A percentile compares a stretch with the other conserved stretches of the same genome.
These are phyloP conservation scores for Coregonus sp. DNA, from an alignment of 2,797 vertebrate species.

Conservation along the genomic window DNA sequence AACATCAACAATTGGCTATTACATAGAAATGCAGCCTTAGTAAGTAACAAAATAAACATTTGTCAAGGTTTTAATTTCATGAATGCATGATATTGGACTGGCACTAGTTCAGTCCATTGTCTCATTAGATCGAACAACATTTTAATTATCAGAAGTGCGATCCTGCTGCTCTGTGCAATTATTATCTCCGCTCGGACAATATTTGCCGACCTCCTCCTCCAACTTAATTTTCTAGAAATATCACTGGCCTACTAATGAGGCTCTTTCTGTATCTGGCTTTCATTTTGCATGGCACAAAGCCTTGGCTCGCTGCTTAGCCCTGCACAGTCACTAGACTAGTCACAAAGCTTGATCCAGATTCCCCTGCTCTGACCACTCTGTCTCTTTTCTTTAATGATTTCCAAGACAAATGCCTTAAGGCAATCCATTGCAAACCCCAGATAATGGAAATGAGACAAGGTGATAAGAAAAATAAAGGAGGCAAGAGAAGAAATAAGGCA, in stretches of 20 bases:
- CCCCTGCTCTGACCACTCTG: background rate
- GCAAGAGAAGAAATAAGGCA: background rate
- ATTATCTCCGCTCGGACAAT: slow-evolving; percentile 15
- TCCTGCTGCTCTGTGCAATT: slow-evolving; percentile 6
- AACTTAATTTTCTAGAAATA: slow-evolving; percentile 19
- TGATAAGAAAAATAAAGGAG: too few relatives aligned
- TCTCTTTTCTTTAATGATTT: background rate
- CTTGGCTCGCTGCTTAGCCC: background rate
- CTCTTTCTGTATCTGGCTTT: slow-evolving; percentile 23
- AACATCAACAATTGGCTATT: background rate
- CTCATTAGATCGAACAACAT: slow-evolving; percentile 20
- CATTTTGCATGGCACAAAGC: background rate
- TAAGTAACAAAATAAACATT: background rate
- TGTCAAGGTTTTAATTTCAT: background rate
- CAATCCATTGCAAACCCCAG: background rate
- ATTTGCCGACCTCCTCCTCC: background rate
- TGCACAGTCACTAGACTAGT: slow-evolving; percentile 1
- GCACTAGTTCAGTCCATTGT: slow-evolving; percentile 1
- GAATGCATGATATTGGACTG: background rate
- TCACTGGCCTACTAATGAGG: slow-evolving; percentile 18
- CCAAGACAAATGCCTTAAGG: background rate
- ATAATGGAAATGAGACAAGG: background rate
- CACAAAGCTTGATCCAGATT: background rate
- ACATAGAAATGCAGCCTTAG: background rate
- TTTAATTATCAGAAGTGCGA: slow-evolving; percentile 10